Conservation (phyloP, 2,113 vertebrate genomes). For the Triplophysa tibetana region DNA sequence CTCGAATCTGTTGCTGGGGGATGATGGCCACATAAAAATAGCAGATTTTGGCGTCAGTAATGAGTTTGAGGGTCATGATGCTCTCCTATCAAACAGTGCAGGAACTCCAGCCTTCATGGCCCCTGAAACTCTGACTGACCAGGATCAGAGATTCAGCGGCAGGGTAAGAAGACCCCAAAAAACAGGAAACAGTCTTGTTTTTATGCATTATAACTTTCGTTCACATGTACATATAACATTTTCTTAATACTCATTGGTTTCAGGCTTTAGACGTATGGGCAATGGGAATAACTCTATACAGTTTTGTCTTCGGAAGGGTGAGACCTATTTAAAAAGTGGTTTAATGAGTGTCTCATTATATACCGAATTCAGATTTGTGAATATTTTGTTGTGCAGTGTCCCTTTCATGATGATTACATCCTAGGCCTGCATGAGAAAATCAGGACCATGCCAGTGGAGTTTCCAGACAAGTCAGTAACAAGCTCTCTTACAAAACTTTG, state of each 20-base stretch:
- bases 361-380: not conserved
- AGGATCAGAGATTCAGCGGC: conserved; percentile 87
- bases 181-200: not conserved
- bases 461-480: conserved; percentile 84
- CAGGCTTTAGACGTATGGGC: conserved; percentile 97
- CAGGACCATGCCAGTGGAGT: conserved; percentile 85
- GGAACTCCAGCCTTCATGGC: conserved; percentile 98
- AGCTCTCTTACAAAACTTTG: too few relatives aligned
- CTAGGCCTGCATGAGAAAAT: conserved; percentile 91
- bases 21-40: conserved; percentile 90
- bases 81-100: conserved; percentile 84
- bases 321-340: conserved; percentile 45
- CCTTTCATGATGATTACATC: conserved; percentile 92
- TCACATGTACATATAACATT: not conserved
- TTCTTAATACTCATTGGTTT: conserved; percentile 51
- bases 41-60: conserved; percentile 97
- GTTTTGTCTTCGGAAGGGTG: conserved; percentile 93
- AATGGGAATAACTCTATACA: conserved; percentile 91
- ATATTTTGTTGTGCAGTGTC: conserved; percentile 77
- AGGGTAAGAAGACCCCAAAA: conserved; percentile 73
- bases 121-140: conserved; percentile 86
- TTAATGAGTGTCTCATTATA: not conserved
- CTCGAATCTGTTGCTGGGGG: conserved; percentile 92
- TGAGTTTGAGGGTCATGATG: conserved; percentile 90
- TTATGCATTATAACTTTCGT: not conserved